phyloP scores from a whole-genome alignment of 2,888 invertebrate species.

The Heliconius ismenius region DNA sequence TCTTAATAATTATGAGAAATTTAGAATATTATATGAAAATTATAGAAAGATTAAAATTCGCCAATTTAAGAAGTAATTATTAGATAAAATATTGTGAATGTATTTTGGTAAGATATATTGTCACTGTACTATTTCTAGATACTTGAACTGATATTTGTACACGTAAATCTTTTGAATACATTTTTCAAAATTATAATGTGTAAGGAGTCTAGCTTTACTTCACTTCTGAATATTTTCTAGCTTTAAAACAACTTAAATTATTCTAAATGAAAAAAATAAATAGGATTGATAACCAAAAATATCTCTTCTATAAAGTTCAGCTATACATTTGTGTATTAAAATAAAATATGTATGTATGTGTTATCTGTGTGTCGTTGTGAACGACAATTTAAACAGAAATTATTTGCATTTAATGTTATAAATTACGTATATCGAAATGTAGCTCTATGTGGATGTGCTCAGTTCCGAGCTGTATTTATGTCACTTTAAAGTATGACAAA shows the following conservation, averaged over 20 bases:
- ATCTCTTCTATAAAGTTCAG: not conserved
- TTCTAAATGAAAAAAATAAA: not conserved
- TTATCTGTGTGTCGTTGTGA: conserved; percentile 57
- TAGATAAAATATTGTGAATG: conserved; percentile 37
- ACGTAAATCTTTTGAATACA: conserved; percentile 37
- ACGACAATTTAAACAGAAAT: conserved; percentile 52
- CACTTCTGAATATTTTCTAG: conserved; percentile 5
- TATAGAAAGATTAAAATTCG: conserved; percentile 22
- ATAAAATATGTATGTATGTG: conserved; percentile 42
- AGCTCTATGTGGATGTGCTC: conserved; percentile 56
- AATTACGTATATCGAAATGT: conserved; percentile 35
- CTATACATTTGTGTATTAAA: conserved; percentile 7
- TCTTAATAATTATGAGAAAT: conserved; percentile 8
- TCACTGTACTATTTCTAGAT: conserved; percentile 25
- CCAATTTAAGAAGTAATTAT: conserved; percentile 25
- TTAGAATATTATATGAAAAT: conserved; percentile 17
- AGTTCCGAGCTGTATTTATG: conserved; percentile 66
- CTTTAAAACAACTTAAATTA: not conserved
- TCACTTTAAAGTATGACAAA: conserved; percentile 46
- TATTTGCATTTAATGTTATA: conserved; percentile 49
- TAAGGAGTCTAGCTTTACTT: conserved; percentile 26
- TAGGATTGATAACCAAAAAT: not conserved
- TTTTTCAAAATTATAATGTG: conserved; percentile 26
- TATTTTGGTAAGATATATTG: conserved; percentile 42
- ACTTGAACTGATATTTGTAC: conserved; percentile 33